Percentiles rank a stretch among this genome's conserved stretches.
Evolutionary conservation across 1,140 invertebrate species (phyloP).

Genomic region (Procambarus virginalis): DNA sequence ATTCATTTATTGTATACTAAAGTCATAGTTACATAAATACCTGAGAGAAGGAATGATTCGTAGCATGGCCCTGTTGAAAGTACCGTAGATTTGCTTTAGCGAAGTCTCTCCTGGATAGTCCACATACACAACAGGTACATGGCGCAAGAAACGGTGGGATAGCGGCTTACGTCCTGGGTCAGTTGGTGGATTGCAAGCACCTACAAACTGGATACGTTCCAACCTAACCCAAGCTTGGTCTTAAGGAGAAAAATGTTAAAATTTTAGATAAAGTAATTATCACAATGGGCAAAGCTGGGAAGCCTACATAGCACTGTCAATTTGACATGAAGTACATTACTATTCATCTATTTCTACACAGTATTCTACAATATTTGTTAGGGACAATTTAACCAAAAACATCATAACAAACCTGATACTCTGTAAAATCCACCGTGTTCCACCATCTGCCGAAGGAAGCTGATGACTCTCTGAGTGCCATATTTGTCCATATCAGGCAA

Average conservation of each 20-base stretch:
- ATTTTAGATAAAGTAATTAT: background rate
- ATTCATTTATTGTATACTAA: no score
- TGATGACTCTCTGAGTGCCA: slow-evolving; percentile 98
- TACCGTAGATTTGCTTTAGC: slow-evolving; percentile 88
- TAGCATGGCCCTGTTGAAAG: slow-evolving; percentile 81
- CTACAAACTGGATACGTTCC: slow-evolving; percentile 99
- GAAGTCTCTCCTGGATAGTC: slow-evolving; percentile 99
- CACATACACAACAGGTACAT: slow-evolving; percentile 98
- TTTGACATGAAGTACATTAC: background rate
- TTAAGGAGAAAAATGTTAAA: slow-evolving; percentile 74
- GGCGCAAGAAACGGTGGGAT: slow-evolving; percentile 90
- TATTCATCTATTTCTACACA: background rate
- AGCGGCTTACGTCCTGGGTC: slow-evolving; percentile 99
- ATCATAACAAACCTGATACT: slow-evolving; percentile 72
- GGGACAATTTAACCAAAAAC: background rate
- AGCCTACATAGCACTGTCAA: no score
- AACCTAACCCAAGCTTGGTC: slow-evolving; percentile 98
- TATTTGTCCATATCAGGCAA: slow-evolving; percentile 99
- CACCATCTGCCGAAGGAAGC: slow-evolving; percentile 96
- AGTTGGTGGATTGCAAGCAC: slow-evolving; percentile 99
- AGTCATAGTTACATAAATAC: background rate
- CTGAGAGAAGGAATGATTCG: slow-evolving; percentile 77
- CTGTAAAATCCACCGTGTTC: slow-evolving; percentile 88
- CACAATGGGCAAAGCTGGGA: no score
- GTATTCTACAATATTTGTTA: background rate